Conservation (phyloP, 2,797 vertebrate species). For the Neomorphus geoffroyi region DNA sequence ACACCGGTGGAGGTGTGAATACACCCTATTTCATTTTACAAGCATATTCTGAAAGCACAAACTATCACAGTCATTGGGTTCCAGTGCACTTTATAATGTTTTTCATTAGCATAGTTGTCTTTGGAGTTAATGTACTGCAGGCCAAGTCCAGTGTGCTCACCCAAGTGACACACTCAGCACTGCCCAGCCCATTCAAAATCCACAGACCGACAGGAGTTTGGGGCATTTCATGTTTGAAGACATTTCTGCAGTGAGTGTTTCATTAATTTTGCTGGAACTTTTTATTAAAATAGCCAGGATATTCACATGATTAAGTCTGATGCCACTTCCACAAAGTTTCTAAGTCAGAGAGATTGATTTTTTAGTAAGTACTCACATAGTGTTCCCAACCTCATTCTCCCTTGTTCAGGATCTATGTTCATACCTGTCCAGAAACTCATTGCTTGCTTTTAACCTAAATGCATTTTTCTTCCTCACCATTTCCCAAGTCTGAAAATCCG, state of each 20-base stretch:
- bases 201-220: neutral
- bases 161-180: neutral
- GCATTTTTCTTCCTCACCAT: slow-evolving; percentile 20
- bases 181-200: neutral
- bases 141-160: neutral
- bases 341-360: neutral
- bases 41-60: neutral
- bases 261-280: neutral
- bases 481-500: slow-evolving; percentile 24
- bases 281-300: neutral
- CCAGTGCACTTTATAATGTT: neutral
- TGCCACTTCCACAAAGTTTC: neutral
- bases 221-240: neutral
- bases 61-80: neutral
- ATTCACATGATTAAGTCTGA: slow-evolving; percentile 9
- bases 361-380: neutral
- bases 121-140: neutral
- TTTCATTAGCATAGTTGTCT: neutral
- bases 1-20: neutral
- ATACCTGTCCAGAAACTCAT: neutral
- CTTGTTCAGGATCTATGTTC: neutral
- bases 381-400: neutral
- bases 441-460: slow-evolving; percentile 29
- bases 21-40: neutral
- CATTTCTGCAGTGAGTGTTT: neutral